phyloP scores from a whole-genome alignment of 2,113 vertebrate genomes.

The Lophotis ruficrista region DNA sequence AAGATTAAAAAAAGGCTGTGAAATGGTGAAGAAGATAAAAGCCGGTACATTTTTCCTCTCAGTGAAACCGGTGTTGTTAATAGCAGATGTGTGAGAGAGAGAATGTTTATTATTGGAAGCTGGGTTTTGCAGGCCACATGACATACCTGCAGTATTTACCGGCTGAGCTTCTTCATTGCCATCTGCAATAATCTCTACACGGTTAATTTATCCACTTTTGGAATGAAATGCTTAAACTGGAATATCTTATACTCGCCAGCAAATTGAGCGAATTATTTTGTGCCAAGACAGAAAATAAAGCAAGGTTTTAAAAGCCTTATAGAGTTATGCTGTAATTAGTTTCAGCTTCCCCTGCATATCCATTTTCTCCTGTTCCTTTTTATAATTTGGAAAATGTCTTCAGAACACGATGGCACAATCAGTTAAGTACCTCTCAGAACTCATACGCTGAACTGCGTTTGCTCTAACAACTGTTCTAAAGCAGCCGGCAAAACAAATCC shows the following conservation, averaged over 20 bases:
- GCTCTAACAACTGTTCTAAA: conserved; percentile 59
- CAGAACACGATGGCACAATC: conserved; percentile 32
- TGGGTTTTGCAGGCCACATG: conserved; percentile 54
- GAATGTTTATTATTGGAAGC: background rate
- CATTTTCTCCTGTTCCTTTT: conserved; percentile 60
- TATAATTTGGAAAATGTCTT: conserved; percentile 65
- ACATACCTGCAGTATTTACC: conserved; percentile 33
- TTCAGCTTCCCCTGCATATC: conserved; percentile 68
- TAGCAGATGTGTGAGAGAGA: background rate
- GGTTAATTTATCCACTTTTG: conserved; percentile 61
- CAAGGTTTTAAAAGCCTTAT: conserved; percentile 56
- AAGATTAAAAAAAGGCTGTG: background rate
- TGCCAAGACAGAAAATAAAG: conserved; percentile 59
- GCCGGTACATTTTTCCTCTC: background rate
- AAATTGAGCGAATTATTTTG: conserved; percentile 42
- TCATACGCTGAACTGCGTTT: background rate
- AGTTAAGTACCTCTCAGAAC: conserved; percentile 53
- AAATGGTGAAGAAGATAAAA: background rate
- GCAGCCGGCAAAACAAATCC: conserved; percentile 45
- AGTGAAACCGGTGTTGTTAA: background rate
- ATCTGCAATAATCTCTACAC: conserved; percentile 54
- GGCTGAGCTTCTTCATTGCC: conserved; percentile 59
- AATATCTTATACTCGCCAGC: conserved; percentile 47
- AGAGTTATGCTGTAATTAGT: conserved; percentile 65
- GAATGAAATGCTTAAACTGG: conserved; percentile 51